Conservation (phyloP, 2,888 invertebrate genomes). For the Catocala fraxini region DNA sequence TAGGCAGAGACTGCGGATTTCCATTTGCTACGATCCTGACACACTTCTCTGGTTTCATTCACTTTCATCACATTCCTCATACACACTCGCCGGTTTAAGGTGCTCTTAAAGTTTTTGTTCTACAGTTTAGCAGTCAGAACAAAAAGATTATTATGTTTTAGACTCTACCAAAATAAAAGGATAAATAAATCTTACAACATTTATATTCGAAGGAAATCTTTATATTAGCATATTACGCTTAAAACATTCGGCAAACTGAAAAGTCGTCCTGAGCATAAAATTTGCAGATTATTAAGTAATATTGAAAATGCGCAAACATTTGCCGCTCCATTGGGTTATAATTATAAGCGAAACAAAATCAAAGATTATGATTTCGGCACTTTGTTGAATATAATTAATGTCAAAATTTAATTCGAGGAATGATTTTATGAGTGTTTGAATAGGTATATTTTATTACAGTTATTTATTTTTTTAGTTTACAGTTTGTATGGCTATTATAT, state of each 20-base stretch:
- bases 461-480: too few species aligned
- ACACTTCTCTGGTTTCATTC: too few species aligned
- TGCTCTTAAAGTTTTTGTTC: too few species aligned
- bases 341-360: slow-evolving; percentile 15
- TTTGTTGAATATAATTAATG: slow-evolving; percentile 13
- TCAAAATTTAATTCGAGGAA: slow-evolving; percentile 4
- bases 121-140: too few species aligned
- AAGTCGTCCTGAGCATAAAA: slow-evolving; percentile 39
- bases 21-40: too few species aligned
- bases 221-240: slow-evolving; percentile 18
- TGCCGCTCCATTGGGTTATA: slow-evolving; percentile 25
- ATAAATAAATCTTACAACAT: slow-evolving; percentile 3
- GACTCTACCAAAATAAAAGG: too few species aligned
- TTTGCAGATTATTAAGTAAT: slow-evolving; percentile 38
- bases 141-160: too few species aligned
- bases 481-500: too few species aligned
- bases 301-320: slow-evolving; percentile 37
- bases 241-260: slow-evolving; percentile 27
- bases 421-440: neutral
- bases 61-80: too few species aligned
- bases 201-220: slow-evolving; percentile 19
- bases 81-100: too few species aligned
- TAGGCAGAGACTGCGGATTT: too few species aligned
- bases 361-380: slow-evolving; percentile 11
- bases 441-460: too few species aligned